These are phyloP conservation scores for Caenorhabditis doughertyi DNA, from an alignment of 2,888 invertebrate genomes.

Conservation along the genomic window DNA sequence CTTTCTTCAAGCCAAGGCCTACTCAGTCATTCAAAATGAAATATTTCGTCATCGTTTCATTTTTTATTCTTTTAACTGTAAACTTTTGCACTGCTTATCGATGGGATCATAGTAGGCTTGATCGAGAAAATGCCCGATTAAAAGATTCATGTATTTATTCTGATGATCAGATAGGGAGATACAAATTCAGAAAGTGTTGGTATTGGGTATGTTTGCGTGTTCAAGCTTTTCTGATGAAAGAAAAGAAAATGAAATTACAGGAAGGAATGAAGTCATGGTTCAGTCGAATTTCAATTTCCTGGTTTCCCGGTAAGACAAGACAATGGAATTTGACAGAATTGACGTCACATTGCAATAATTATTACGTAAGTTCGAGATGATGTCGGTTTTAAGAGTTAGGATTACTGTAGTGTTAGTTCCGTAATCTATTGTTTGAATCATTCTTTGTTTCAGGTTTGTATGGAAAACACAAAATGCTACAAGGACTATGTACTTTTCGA, in stretches of 20 bases:
- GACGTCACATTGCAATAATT: constrained; percentile 26
- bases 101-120: too few species aligned
- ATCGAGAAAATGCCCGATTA: too few species aligned
- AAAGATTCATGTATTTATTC: too few species aligned
- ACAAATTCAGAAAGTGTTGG: too few species aligned
- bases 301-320: constrained; percentile 22
- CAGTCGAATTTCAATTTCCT: constrained; percentile 15
- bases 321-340: constrained; percentile 12
- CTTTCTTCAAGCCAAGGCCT: too few species aligned
- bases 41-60: too few species aligned
- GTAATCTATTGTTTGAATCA: background rate
- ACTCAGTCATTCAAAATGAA: too few species aligned
- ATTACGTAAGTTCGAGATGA: constrained; percentile 17
- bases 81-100: too few species aligned
- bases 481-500: constrained; percentile 33
- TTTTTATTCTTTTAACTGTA: too few species aligned
- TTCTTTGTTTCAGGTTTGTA: constrained; percentile 20
- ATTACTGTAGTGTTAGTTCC: background rate
- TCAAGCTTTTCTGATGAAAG: too few species aligned
- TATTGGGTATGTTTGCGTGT: too few species aligned
- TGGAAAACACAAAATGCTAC: constrained; percentile 50
- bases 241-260: constrained; percentile 11
- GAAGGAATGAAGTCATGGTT: constrained; percentile 49
- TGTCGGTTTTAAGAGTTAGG: background rate
- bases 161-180: too few species aligned